Conservation (phyloP, 1,140 invertebrate species). For the Ceratitis capitata region DNA sequence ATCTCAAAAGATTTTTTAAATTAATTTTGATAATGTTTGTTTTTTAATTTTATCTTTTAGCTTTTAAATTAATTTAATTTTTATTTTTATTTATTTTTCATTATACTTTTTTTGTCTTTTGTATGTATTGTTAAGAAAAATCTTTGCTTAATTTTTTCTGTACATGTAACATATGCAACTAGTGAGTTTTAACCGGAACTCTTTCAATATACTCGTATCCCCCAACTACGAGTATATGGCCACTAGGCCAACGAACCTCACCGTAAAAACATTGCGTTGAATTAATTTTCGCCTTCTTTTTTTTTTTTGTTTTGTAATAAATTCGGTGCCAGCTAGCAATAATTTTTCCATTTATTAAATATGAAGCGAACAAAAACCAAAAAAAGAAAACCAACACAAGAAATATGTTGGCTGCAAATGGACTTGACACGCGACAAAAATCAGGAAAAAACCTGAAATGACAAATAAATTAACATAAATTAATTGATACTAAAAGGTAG, state of each 20-base stretch:
- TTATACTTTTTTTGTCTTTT: not conserved
- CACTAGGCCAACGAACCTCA: not conserved
- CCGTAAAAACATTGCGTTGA: not conserved
- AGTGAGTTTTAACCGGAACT: not conserved
- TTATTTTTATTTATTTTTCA: not conserved
- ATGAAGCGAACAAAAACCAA: too few relatives aligned
- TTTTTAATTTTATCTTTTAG: too few relatives aligned
- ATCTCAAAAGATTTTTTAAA: too few relatives aligned
- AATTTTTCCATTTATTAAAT: conserved; percentile 1
- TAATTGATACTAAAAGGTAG: not conserved
- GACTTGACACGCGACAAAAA: not conserved
- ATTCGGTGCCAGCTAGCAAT: not conserved
- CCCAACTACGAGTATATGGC: too few relatives aligned
- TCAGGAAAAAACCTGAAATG: not conserved
- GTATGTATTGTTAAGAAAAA: not conserved
- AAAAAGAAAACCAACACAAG: too few relatives aligned
- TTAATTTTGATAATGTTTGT: too few relatives aligned
- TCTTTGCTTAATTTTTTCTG: not conserved
- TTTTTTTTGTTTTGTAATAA: too few relatives aligned
- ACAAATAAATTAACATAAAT: conserved; percentile 16
- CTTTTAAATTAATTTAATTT: not conserved
- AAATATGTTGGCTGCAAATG: not conserved
- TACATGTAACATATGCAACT: too few relatives aligned
- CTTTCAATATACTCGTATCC: not conserved
- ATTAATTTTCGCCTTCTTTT: not conserved